Evolutionary conservation across 2,113 vertebrate genomes (phyloP).

Genomic region (Pterocles gutturalis): DNA sequence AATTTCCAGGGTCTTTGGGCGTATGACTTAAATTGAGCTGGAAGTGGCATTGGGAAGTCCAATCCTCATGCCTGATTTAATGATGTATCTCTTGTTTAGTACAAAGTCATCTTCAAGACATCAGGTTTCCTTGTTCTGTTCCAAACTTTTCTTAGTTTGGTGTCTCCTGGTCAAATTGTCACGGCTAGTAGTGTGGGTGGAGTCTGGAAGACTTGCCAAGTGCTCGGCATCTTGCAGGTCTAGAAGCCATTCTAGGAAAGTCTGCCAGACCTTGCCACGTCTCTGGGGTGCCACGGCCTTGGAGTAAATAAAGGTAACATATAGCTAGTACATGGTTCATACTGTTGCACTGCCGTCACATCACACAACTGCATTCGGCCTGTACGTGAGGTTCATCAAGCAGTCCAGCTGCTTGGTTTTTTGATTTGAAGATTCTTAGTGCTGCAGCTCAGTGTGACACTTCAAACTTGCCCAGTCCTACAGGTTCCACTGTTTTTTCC

Average conservation of each 20-base stretch:
- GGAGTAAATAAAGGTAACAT: neutral
- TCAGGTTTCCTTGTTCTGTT: neutral
- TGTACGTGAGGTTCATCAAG: neutral
- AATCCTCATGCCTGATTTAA: neutral
- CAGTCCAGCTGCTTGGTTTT: neutral
- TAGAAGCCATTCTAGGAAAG: neutral
- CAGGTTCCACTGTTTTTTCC: neutral
- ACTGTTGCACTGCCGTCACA: neutral
- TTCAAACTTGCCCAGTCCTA: neutral
- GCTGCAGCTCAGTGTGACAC: neutral
- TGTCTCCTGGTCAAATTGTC: neutral
- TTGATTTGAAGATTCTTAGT: neutral
- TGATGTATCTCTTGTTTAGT: neutral
- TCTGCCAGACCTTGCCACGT: neutral
- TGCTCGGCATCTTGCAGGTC: neutral
- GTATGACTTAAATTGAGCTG: neutral
- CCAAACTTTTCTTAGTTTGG: neutral
- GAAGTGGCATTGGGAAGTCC: neutral
- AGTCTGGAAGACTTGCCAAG: neutral
- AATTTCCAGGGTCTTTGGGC: neutral
- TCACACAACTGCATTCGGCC: neutral
- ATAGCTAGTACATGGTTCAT: neutral
- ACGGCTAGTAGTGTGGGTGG: neutral
- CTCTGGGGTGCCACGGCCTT: neutral
- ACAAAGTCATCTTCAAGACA: neutral